phyloP scores from a whole-genome alignment of 2,113 vertebrate species.

The Zapus hudsonius region DNA sequence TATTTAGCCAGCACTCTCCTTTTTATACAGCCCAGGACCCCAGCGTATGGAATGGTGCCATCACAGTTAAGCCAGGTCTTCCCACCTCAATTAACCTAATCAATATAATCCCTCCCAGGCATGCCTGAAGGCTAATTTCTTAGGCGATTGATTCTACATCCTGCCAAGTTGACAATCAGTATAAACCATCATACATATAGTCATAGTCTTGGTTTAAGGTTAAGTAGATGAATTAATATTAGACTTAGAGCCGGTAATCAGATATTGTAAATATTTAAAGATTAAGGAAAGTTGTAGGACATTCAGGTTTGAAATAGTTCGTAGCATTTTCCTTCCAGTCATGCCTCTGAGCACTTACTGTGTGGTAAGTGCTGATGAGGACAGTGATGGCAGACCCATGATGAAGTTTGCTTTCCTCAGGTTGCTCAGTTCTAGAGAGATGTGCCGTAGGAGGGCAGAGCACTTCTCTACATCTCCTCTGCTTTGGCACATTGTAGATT shows the following conservation, averaged over 20 bases:
- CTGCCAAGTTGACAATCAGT: no score
- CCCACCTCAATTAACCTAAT: no score
- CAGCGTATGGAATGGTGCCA: no score
- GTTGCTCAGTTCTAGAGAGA: neutral
- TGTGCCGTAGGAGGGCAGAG: neutral
- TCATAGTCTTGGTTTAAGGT: constrained; percentile 26
- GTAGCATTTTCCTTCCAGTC: neutral
- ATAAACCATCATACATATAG: neutral
- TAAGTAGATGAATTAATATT: constrained; percentile 24
- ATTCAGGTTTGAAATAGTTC: neutral
- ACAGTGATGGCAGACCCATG: no score
- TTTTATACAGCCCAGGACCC: no score
- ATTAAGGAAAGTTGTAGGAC: neutral
- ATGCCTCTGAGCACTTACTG: neutral
- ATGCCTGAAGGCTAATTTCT: no score
- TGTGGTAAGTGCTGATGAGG: neutral
- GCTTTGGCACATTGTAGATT: neutral
- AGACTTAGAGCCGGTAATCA: neutral
- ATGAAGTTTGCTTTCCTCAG: neutral
- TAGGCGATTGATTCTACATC: no score
- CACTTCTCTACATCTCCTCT: neutral
- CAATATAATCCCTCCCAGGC: no score
- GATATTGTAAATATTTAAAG: constrained; percentile 43
- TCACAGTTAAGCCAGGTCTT: no score
- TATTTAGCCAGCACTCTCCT: no score